A percentile compares a stretch with the other conserved stretches of the same genome.
These are phyloP conservation scores for Urophycis tenuis DNA, from an alignment of 2,797 vertebrate species.

Conservation along the genomic window DNA sequence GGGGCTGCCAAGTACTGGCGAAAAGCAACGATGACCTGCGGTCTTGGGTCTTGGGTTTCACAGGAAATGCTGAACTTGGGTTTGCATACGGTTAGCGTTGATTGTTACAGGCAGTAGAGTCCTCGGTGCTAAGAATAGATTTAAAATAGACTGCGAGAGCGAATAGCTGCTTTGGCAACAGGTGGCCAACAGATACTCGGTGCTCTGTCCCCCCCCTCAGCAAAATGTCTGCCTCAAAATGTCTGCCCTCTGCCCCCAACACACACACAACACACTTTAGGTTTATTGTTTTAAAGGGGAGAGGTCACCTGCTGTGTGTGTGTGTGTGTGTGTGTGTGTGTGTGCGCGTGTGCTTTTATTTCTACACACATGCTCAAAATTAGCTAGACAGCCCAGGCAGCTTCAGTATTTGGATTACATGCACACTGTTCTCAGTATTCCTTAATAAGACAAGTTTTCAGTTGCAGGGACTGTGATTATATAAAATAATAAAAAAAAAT, in stretches of 20 bases:
- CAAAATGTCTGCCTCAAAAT: neutral
- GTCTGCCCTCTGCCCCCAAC: neutral
- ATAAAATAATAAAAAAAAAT: neutral
- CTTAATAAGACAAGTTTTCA: neutral
- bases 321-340: constrained; percentile 11
- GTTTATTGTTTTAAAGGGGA: constrained; percentile 12
- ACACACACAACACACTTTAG: neutral
- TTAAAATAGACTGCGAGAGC: constrained; percentile 14
- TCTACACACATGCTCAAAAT: neutral
- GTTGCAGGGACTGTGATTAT: neutral
- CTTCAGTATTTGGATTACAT: neutral
- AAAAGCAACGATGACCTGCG: neutral
- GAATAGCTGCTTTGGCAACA: constrained; percentile 52
- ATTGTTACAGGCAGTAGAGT: constrained; percentile 5
- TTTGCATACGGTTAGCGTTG: constrained; percentile 5
- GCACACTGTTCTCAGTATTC: neutral
- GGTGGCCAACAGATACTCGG: constrained; percentile 39
- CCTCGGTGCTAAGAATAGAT: constrained; percentile 39
- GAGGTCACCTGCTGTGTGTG: constrained; percentile 21
- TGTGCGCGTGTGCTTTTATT: neutral
- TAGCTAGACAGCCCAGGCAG: neutral
- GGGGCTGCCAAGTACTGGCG: neutral
- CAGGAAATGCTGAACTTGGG: neutral
- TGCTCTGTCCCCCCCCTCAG: constrained; percentile 32
- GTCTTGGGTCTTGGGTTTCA: no score